A percentile compares a stretch with the other conserved stretches of the same genome.
phyloP scores from a whole-genome alignment of 2,888 invertebrate genomes.

The Halictus ligatus region DNA sequence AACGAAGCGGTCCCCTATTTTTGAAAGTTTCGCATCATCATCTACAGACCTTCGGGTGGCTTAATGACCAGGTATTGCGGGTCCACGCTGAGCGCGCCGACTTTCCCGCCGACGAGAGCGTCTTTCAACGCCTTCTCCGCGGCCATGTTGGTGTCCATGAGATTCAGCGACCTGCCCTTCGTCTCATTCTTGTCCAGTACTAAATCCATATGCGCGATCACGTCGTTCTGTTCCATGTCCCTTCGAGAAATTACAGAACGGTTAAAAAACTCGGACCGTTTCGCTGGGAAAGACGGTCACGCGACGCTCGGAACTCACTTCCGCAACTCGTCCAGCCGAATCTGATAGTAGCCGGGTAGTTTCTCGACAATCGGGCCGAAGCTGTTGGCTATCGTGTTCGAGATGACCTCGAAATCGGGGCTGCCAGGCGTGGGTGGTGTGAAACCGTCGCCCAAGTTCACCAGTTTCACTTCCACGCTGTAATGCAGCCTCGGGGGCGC shows the following conservation, averaged over 20 bases:
- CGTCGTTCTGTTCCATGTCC: slow-evolving; percentile 86
- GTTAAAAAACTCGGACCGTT: slow-evolving; percentile 4
- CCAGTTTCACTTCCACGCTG: slow-evolving; percentile 90
- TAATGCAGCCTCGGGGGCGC: slow-evolving; percentile 89
- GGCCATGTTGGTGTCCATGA: slow-evolving; percentile 77
- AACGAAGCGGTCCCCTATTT: not conserved
- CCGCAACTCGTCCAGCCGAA: slow-evolving; percentile 89
- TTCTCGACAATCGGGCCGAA: slow-evolving; percentile 87
- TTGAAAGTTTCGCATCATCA: not conserved
- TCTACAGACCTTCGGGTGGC: slow-evolving; percentile 87
- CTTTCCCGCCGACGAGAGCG: slow-evolving; percentile 89
- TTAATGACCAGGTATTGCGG: slow-evolving; percentile 92
- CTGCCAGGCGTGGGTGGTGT: slow-evolving; percentile 90
- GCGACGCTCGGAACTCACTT: slow-evolving; percentile 82
- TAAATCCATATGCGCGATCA: slow-evolving; percentile 91
- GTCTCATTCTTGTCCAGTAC: slow-evolving; percentile 88
- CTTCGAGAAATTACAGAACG: slow-evolving; percentile 51
- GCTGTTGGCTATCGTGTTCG: slow-evolving; percentile 88
- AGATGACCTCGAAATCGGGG: slow-evolving; percentile 90
- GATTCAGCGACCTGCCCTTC: slow-evolving; percentile 81
- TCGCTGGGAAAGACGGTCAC: no score
- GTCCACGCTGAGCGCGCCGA: slow-evolving; percentile 93
- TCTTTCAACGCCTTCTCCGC: slow-evolving; percentile 88
- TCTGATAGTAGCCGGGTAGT: slow-evolving; percentile 90
- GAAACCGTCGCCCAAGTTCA: slow-evolving; percentile 92